These are phyloP conservation scores for Fistularia tabacaria DNA, from an alignment of 2,797 vertebrate genomes.

Conservation along the genomic window DNA sequence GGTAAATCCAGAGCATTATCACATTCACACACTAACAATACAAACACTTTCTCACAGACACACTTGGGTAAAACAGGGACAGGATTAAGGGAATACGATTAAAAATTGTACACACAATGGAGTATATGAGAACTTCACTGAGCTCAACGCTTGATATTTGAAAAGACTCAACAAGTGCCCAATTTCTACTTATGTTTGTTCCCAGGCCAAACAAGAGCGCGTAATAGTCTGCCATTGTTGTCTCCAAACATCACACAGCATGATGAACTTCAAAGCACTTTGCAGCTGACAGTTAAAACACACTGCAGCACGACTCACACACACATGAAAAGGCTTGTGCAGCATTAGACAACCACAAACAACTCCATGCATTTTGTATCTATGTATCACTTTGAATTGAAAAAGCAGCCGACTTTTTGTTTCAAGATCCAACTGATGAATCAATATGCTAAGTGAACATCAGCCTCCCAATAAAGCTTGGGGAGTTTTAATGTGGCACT, in stretches of 20 bases:
- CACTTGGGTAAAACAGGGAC: too few species aligned
- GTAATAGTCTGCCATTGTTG: slow-evolving; percentile 43
- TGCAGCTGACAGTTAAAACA: slow-evolving; percentile 35
- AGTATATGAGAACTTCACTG: slow-evolving; percentile 16
- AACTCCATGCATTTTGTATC: slow-evolving; percentile 36
- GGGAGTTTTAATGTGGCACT: slow-evolving; percentile 53
- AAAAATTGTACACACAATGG: neutral
- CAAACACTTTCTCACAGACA: slow-evolving; percentile 1
- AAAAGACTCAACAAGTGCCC: slow-evolving; percentile 50
- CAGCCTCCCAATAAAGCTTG: slow-evolving; percentile 37
- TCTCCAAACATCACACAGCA: slow-evolving; percentile 41
- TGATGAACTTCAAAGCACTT: slow-evolving; percentile 62
- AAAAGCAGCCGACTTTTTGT: slow-evolving; percentile 34
- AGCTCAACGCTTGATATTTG: slow-evolving; percentile 10
- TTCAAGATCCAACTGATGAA: slow-evolving; percentile 52
- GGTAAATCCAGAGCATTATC: slow-evolving; percentile 30
- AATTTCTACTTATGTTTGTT: slow-evolving; percentile 56
- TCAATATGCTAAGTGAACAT: slow-evolving; percentile 62
- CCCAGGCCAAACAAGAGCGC: slow-evolving; percentile 41
- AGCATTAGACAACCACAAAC: slow-evolving; percentile 37
- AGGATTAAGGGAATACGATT: too few species aligned
- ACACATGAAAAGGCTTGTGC: slow-evolving; percentile 8
- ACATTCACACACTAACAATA: too few species aligned
- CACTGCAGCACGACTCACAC: slow-evolving; percentile 3
- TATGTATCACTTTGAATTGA: slow-evolving; percentile 12